Conservation (phyloP, 2,888 invertebrate genomes). For the Melinaea menophilus region DNA sequence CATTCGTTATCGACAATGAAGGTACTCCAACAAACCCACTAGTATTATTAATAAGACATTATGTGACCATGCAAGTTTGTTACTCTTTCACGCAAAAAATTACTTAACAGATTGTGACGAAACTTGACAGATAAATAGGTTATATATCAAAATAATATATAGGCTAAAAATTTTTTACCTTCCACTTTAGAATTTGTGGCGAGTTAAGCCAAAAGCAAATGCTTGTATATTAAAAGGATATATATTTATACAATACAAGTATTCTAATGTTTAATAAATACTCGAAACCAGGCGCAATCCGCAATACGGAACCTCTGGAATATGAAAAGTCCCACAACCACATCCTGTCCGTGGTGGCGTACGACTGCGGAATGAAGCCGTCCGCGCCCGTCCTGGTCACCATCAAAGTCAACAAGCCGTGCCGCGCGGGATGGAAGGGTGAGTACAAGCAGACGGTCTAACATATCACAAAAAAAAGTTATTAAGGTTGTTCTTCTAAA, state of each 20-base stretch:
- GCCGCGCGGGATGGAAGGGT: conserved; percentile 88
- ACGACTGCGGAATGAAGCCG: conserved; percentile 97
- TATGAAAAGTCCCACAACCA: conserved; percentile 96
- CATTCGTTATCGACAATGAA: conserved; percentile 94
- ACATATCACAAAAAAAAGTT: too few relatives aligned
- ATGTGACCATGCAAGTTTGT: too few relatives aligned
- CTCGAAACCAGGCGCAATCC: conserved; percentile 86
- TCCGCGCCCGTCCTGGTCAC: conserved; percentile 97
- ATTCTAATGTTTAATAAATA: too few relatives aligned
- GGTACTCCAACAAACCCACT: conserved; percentile 65
- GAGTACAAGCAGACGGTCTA: conserved; percentile 30
- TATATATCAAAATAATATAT: not conserved
- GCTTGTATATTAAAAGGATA: too few relatives aligned
- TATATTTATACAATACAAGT: too few relatives aligned
- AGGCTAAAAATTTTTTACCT: too few relatives aligned
- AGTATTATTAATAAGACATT: too few relatives aligned
- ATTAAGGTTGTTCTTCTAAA: too few relatives aligned
- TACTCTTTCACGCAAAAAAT: not conserved
- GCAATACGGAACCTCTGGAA: conserved; percentile 95
- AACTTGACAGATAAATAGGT: not conserved
- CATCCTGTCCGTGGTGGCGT: conserved; percentile 96
- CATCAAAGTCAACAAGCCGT: conserved; percentile 91
- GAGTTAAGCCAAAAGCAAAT: too few relatives aligned
- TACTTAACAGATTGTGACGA: not conserved
- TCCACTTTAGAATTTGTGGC: too few relatives aligned